Evolutionary conservation across 2,113 vertebrate genomes (phyloP), one percentile per base, ranked within the genome.

Genomic region (cattle (Bos taurus)): DNA sequence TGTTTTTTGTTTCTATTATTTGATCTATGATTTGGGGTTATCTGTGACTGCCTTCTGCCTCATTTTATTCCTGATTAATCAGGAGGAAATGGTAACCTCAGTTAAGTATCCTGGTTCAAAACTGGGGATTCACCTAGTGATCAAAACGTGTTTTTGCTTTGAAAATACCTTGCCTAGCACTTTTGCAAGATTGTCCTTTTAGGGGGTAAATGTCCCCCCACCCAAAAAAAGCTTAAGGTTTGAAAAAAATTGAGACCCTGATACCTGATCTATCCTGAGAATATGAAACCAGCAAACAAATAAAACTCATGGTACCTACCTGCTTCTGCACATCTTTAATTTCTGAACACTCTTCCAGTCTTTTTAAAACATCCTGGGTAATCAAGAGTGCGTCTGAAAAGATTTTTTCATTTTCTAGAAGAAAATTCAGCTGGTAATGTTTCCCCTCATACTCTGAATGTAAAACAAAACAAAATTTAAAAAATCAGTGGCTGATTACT

Each of bases 381-480:
- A 98, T 96, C 95, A 98, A 97, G 90, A 99, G 98, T 64, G 97
- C 98, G 48, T 99, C 97, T 62, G 98, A 98, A 94, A 99, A 99
- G 94, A 98, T 46, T 57, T 91, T 98, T 98, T 98, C 98, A 96
- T 98, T 98, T 59, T 11, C 94, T 96, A 98, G 98, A 91, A 99
- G 98, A 96, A 99, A 98, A 98, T 98, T 98, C 98, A 99, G 94
- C 94, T 98, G 98, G 96, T 88, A 98, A 64, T 85, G 97, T 96
- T 97, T 94, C 33, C 82, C 98, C 89, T 98, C 97, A 93, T 81
- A 83, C 80, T 97, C 99, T 99, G 97, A 84, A 97, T 3, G 0
- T 96, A 94, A 96, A 97, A 97, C 95, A 98, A 71, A 98, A 97
- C 83, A 86, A 54, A 94, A 98, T 83, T 83, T 95, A 97, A 56